Percentiles rank a stretch among this genome's conserved stretches.
phyloP scores from a whole-genome alignment of 64 coral and sea anemone species.

The Anthopleura sola region DNA sequence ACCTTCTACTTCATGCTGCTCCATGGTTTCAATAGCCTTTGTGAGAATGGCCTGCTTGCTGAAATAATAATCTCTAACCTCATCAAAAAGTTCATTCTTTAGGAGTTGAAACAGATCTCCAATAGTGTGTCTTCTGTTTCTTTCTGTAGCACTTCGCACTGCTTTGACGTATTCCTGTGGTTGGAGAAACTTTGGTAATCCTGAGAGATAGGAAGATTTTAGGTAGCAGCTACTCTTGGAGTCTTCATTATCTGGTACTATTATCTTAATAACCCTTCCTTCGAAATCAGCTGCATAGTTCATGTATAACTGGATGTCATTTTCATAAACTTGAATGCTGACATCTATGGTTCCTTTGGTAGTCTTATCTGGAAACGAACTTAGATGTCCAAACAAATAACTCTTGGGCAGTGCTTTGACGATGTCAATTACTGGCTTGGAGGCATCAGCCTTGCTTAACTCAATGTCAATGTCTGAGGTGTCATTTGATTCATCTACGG shows the following conservation, averaged over 20 bases:
- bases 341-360: constrained; percentile 73
- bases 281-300: constrained; percentile 70
- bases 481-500: constrained; percentile 18
- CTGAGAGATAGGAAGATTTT: background rate
- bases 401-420: constrained; percentile 17
- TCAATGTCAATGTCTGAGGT: constrained; percentile 62
- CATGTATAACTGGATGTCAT: constrained; percentile 82
- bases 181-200: constrained; percentile 23
- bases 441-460: constrained; percentile 26
- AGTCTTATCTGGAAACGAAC: constrained; percentile 51
- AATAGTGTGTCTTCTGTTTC: constrained; percentile 65
- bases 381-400: constrained; percentile 44
- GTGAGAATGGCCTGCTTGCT: constrained; percentile 80
- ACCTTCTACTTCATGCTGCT: constrained; percentile 9
- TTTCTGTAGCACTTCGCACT: constrained; percentile 72
- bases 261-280: constrained; percentile 68
- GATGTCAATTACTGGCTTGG: background rate
- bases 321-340: constrained; percentile 69
- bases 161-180: constrained; percentile 62
- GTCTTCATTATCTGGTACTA: constrained; percentile 55
- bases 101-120: constrained; percentile 69
- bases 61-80: constrained; percentile 60
- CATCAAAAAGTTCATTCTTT: constrained; percentile 60
- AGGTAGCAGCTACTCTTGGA: background rate
- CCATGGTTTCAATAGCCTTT: constrained; percentile 54